Evolutionary conservation across 2,797 vertebrate species (phyloP).

Genomic region (Phrynocephalus forsythii): DNA sequence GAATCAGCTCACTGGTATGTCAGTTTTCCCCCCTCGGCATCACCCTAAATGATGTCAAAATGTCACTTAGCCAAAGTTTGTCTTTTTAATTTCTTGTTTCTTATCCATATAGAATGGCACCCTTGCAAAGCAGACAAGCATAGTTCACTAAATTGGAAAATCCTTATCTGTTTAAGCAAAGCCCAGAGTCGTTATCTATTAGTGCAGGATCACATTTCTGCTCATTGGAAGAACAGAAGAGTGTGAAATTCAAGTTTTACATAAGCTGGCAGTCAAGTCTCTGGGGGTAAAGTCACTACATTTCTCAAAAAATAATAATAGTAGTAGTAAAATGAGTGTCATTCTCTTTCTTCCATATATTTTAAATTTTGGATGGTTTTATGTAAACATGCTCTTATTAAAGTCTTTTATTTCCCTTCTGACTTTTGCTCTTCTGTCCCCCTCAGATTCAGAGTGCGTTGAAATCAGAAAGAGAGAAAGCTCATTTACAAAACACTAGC

Average conservation of each 20-base stretch:
- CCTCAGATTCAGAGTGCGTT: conserved; percentile 26
- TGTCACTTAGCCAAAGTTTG: conserved; percentile 50
- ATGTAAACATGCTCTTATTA: conserved; percentile 25
- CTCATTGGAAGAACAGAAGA: conserved; percentile 52
- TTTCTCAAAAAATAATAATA: neutral
- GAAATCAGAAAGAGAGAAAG: conserved; percentile 24
- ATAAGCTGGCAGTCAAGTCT: conserved; percentile 33
- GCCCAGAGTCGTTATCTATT: conserved; percentile 47
- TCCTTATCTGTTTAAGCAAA: conserved; percentile 68
- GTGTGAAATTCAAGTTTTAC: conserved; percentile 32
- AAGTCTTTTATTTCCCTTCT: conserved; percentile 18
- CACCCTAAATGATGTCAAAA: conserved; percentile 52
- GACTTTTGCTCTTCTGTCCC: conserved; percentile 8
- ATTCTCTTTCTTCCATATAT: conserved; percentile 34
- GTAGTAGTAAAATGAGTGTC: neutral
- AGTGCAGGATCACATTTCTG: conserved; percentile 45
- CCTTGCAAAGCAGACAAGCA: conserved; percentile 52
- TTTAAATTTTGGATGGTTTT: conserved; percentile 43
- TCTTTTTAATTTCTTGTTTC: conserved; percentile 59
- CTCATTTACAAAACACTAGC: conserved; percentile 15
- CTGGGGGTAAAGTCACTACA: conserved; percentile 11
- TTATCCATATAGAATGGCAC: conserved; percentile 46
- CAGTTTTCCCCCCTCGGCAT: neutral
- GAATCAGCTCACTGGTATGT: neutral
- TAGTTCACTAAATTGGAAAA: conserved; percentile 67